Evolutionary conservation across 2,797 vertebrate genomes (phyloP), one percentile per base, ranked within the genome.

Genomic region (Aselliscus stoliczkanus): DNA sequence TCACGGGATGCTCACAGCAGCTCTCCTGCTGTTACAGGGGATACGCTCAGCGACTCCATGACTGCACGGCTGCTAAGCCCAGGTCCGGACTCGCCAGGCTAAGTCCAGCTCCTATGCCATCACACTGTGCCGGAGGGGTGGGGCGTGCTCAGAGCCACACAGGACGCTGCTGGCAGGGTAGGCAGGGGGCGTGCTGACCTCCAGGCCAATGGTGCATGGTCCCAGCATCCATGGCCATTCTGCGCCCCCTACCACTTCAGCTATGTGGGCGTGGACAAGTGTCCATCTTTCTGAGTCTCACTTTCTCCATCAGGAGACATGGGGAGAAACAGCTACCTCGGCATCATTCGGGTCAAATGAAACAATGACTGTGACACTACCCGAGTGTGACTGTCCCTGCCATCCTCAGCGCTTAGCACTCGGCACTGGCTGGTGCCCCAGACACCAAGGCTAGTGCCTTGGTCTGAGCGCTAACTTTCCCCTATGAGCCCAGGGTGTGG

Each of bases 181-280:
- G 9, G 73, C 4, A 2, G 1, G 1, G 56, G 37, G 65, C 4
- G 1, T 23, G 64, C 54, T 0, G 9, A 23, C 20, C 42, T 50
- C 39, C 27, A 77, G 52, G 54, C 42, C 20, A 2, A 3, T 12
- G 58, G 50, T 0, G 8, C 58, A 3, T 5, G 17, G 7, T 34
- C 27, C 44, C 0, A 1, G 65, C 54, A 21, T 4, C 27, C 31
- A 15, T 1, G 15, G 0, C 4, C 25, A 6, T 37, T 18, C 37
- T 44, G 20, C 2, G 7, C 44, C 44, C 34, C 50, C 64, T 9
- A 39, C 5, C 1, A 0, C 47, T 25, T 31, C 44, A 25, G 37
- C 5, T 11, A 12, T 0, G 2, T 2, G 31, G 34, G 6, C 0
- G 0, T 17, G n/a, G 39, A 7, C 65, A 58, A 20, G 13, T 0